Base-by-base conservation (phyloP, 2,113 vertebrate species). In the Hipposideros armiger region DNA sequence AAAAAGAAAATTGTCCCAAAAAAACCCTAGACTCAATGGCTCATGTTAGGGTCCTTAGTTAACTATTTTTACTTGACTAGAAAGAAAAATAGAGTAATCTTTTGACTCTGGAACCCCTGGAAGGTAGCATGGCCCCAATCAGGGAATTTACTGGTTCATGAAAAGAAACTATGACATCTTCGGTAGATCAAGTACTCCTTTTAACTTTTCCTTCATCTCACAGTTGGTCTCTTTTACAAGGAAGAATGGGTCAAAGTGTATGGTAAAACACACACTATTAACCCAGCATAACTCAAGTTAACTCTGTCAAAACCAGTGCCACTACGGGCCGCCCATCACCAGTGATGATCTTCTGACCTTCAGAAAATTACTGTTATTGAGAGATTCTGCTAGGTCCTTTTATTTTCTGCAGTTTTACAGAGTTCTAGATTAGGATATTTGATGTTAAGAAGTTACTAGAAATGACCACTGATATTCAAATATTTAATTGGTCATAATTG, bases 401-500 rank as follows among this genome's bases (percentile, higher is more conserved):
- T 11, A 28, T 81, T 80, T 94, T 10, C 45, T 84, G 1, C 7
- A 73, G n/a, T 82, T 83, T 87, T 60, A 66, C 7, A 64, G 54
- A 84, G 42, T 42, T 81, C 7, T 73, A 80, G 14, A 93, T 62
- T 88, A n/a, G 58, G 5, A 80, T 77, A 69, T 81, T 40, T 77
- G 64, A 32, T 16, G 22, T 64, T 87, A 77, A 77, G 30, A 82
- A 19, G 7, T 72, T 58, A 94, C 50, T 45, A 85, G 72, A 92
- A 94, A 73, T 90, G 17, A 64, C 7, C 40, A 20, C 1, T 83
- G 58, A 81, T 81, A 85, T 83, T 77, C 69, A 95, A 60, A 83
- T 77, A 77, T 91, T 91, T 77, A 58, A 62, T 22, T 95, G n/a
- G 20, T 77, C 40, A 70, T 91, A 17, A 87, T 88, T 70, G 95